Evolutionary conservation across 1,140 invertebrate species (phyloP), one percentile per base, ranked within the genome.

Genomic region (Leptinotarsa defecta): DNA sequence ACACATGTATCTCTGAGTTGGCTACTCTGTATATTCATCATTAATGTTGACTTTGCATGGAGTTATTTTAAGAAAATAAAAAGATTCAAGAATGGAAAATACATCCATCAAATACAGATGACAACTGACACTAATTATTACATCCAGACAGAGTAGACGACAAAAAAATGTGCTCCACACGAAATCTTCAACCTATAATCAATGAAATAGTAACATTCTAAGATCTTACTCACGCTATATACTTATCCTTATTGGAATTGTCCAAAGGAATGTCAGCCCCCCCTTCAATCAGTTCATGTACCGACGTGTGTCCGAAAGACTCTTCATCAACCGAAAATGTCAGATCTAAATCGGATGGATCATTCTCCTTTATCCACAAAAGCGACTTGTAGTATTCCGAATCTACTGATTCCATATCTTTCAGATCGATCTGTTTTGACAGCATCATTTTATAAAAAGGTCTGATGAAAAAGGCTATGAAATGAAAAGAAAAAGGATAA

Each of bases 401-500:
- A 87, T 99, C 98, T 22, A 99, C 98, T 62, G 96, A 94, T 87
- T 99, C 97, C 97, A 99, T 99, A 86, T 99, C 98, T 86, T 96
- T 94, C 13, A 99, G 87, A 83, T 95, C 95, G 78, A 99, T 99
- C 49, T 91, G 84, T 88, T 99, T 99, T 72, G 91, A 91, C 78
- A 99, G 86, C 97, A 99, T 99, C 98, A 99, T 99, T 89, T 99
- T 99, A 87, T 99, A 99, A 88, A 99, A 99, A 79, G 98, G 98
- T 84, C 98, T 92, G 87, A 99, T 99, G 87, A 99, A 99, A 87
- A 99, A 99, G 65, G 96, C 97, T 96, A 84, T 17, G 88, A 88
- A 68, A 79, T 13, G 43, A 48, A 71, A 71, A 15, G 13, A 20
- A 65, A 65, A 43, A 11, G 0, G 2, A 43, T 43, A 11, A 3